Percentiles rank a stretch among this genome's conserved stretches.
Evolutionary conservation across 30 jellyfish, hydroid and myxozoan species (phyloP).

Genomic region (Cassiopea xamachana): DNA sequence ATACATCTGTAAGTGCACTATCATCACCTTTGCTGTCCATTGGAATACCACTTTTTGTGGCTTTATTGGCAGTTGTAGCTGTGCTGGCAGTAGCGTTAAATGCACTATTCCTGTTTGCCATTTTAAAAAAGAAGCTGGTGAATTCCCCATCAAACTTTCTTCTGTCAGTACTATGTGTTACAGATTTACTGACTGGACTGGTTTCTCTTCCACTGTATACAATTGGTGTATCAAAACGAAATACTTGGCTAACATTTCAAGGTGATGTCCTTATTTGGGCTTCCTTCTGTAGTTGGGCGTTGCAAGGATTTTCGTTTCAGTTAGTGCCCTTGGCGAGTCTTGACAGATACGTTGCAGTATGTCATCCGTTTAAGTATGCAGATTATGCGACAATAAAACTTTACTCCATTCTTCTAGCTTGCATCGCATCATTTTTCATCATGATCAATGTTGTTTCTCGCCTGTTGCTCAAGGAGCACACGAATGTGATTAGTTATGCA

Average conservation of each 20-base stretch:
- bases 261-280: not conserved
- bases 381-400: not conserved
- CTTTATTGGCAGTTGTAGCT: not conserved
- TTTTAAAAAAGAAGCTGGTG: not conserved
- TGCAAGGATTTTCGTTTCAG: not conserved
- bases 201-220: not conserved
- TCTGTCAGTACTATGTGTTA: not conserved
- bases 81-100: not conserved
- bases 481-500: not conserved
- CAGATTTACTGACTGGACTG: not conserved
- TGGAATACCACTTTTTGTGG: not conserved
- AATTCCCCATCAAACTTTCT: not conserved
- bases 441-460: not conserved
- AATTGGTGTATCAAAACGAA: not conserved
- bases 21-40: not conserved
- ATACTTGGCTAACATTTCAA: not conserved
- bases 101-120: not conserved
- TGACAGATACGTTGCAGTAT: conserved; percentile 11
- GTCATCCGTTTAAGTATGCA: not conserved
- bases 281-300: not conserved
- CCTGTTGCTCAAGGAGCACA: not conserved
- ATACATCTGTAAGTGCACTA: not conserved
- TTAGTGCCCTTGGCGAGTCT: not conserved
- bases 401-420: not conserved
- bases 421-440: not conserved